Evolutionary conservation across 2,888 invertebrate genomes (phyloP).

Genomic region (Lepidochitona cinerea): DNA sequence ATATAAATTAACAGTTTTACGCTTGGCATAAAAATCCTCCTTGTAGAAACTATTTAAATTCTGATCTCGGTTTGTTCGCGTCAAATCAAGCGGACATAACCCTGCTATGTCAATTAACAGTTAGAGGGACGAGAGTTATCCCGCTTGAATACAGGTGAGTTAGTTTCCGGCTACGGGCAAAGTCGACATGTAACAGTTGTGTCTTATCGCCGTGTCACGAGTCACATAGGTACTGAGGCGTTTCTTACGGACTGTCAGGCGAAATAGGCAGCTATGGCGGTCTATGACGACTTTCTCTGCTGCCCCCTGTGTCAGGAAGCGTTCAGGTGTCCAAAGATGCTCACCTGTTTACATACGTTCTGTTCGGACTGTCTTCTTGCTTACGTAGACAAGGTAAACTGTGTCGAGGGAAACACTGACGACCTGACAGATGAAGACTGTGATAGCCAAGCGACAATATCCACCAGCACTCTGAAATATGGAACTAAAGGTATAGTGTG

Average conservation of each 20-base stretch:
- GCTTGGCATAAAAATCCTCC: no score
- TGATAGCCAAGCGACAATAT: not conserved
- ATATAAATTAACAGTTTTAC: no score
- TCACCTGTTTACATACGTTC: conserved; percentile 5
- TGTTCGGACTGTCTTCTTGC: conserved; percentile 5
- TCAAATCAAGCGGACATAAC: no score
- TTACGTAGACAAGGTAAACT: not conserved
- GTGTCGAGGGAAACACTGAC: not conserved
- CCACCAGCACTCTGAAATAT: not conserved
- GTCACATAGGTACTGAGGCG: not conserved
- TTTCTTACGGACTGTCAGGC: not conserved
- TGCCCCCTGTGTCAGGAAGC: conserved; percentile 1
- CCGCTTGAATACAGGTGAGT: not conserved
- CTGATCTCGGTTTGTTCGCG: no score
- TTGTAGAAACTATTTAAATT: no score
- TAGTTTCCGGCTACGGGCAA: not conserved
- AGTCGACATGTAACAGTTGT: not conserved
- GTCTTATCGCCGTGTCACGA: not conserved
- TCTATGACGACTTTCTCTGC: conserved; percentile 4
- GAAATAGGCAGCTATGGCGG: not conserved
- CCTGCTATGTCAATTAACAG: no score
- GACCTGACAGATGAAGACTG: not conserved
- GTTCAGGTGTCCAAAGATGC: not conserved
- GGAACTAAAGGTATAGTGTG: not conserved
- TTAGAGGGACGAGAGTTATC: no score